These are phyloP conservation scores for Gambusia holbrooki DNA, from an alignment of 2,113 vertebrate genomes.

Conservation along the genomic window DNA sequence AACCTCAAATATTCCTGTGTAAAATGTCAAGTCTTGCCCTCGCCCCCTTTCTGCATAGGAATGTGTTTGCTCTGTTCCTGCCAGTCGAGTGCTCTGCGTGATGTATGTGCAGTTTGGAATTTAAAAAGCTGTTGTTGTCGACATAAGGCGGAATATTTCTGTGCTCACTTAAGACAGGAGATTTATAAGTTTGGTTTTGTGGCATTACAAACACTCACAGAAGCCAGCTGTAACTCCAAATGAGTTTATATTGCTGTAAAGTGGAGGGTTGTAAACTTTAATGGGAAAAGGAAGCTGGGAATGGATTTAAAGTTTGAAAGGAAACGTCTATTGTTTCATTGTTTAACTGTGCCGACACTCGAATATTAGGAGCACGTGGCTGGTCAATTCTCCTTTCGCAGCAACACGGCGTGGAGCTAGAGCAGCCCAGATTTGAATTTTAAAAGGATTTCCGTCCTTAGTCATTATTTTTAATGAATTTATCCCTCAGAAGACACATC, in stretches of 20 bases:
- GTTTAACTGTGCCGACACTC: background rate
- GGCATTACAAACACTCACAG: background rate
- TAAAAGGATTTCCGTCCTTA: background rate
- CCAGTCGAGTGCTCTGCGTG: background rate
- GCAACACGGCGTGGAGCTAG: background rate
- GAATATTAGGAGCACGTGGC: background rate
- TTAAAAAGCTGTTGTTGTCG: slow-evolving; percentile 5
- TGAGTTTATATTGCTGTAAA: background rate
- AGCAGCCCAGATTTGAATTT: background rate
- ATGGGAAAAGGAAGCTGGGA: background rate
- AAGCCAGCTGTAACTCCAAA: background rate
- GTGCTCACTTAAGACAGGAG: background rate
- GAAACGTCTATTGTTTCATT: background rate
- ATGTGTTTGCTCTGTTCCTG: background rate
- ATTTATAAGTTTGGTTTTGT: slow-evolving; percentile 7
- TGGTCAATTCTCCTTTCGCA: background rate
- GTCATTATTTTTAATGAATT: background rate
- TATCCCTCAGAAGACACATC: slow-evolving; percentile 4
- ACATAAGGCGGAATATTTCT: background rate
- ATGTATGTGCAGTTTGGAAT: slow-evolving; percentile 2
- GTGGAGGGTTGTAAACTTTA: slow-evolving; percentile 1
- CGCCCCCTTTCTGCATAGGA: background rate
- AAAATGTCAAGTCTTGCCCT: background rate
- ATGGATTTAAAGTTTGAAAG: background rate
- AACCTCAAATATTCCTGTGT: slow-evolving; percentile 8